These are phyloP conservation scores for Clarias laeviceps DNA, from an alignment of 2,797 vertebrate genomes.

Conservation along the genomic window DNA sequence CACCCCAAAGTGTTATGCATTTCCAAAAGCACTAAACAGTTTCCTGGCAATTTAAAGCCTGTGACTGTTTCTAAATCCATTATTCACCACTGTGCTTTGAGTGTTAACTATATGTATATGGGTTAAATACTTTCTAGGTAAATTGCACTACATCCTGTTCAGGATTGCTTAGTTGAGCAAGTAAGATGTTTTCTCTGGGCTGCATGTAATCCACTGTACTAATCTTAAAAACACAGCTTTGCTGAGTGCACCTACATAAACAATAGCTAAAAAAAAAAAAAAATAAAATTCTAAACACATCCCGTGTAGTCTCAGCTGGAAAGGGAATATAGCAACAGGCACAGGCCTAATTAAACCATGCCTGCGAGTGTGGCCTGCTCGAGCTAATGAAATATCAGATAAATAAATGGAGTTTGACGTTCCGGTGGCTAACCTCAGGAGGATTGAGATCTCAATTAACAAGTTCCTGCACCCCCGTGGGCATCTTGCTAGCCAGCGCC, in stretches of 20 bases:
- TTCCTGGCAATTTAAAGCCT: neutral
- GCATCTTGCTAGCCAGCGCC: slow-evolving; percentile 55
- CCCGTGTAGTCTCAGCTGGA: slow-evolving; percentile 21
- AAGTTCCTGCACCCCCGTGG: slow-evolving; percentile 62
- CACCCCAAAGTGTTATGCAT: neutral
- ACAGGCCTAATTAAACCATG: slow-evolving; percentile 68
- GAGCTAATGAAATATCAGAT: slow-evolving; percentile 65
- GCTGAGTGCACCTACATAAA: neutral
- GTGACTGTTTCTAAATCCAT: neutral
- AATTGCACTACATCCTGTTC: neutral
- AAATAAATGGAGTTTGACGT: slow-evolving; percentile 61
- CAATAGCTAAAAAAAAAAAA: neutral
- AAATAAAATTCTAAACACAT: neutral
- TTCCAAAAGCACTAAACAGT: neutral
- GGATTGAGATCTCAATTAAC: slow-evolving; percentile 73
- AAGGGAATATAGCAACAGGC: slow-evolving; percentile 17
- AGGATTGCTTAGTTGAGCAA: neutral
- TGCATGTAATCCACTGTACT: neutral
- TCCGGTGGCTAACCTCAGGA: slow-evolving; percentile 60
- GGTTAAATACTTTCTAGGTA: neutral
- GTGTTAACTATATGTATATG: neutral
- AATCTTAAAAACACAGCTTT: neutral
- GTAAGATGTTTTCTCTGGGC: neutral
- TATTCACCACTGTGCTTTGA: neutral
- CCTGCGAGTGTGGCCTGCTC: slow-evolving; percentile 60